Evolutionary conservation across 2,797 vertebrate species (phyloP).

Genomic region (Karalla daura): DNA sequence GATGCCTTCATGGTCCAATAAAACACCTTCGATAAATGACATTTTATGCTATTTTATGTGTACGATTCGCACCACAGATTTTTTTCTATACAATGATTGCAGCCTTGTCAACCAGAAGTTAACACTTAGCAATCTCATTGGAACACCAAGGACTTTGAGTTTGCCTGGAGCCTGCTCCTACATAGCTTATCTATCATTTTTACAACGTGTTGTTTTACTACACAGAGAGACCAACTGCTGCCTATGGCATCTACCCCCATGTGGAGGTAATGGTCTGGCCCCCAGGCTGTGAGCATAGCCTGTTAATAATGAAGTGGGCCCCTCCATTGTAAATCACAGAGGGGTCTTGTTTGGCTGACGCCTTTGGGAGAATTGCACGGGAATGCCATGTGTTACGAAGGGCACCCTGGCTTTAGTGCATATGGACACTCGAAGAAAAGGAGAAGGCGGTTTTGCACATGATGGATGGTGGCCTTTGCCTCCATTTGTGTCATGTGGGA

Average conservation of each 20-base stretch:
- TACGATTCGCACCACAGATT: conserved; percentile 1
- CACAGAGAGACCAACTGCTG: conserved; percentile 54
- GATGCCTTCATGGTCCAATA: background rate
- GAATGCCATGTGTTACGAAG: conserved; percentile 58
- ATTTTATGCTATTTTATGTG: conserved; percentile 1
- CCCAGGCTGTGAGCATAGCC: conserved; percentile 53
- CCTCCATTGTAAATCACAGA: conserved; percentile 77
- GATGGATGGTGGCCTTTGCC: conserved; percentile 64
- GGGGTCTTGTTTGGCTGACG: conserved; percentile 64
- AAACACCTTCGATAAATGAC: background rate
- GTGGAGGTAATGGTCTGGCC: conserved; percentile 67
- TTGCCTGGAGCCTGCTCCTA: conserved; percentile 28
- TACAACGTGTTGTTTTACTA: conserved; percentile 66
- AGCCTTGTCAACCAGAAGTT: conserved; percentile 19
- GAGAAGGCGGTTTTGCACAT: conserved; percentile 45
- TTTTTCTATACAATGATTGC: conserved; percentile 13
- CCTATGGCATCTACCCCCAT: conserved; percentile 63
- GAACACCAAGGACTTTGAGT: conserved; percentile 8
- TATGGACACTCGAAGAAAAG: conserved; percentile 36
- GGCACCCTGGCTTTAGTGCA: conserved; percentile 34
- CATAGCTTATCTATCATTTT: conserved; percentile 57
- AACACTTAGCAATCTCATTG: conserved; percentile 18
- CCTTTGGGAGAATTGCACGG: conserved; percentile 63
- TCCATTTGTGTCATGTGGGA: conserved; percentile 57
- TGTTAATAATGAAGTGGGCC: conserved; percentile 72